Conservation (phyloP, 2,113 vertebrate species). For the Typhlomys cinereus region DNA sequence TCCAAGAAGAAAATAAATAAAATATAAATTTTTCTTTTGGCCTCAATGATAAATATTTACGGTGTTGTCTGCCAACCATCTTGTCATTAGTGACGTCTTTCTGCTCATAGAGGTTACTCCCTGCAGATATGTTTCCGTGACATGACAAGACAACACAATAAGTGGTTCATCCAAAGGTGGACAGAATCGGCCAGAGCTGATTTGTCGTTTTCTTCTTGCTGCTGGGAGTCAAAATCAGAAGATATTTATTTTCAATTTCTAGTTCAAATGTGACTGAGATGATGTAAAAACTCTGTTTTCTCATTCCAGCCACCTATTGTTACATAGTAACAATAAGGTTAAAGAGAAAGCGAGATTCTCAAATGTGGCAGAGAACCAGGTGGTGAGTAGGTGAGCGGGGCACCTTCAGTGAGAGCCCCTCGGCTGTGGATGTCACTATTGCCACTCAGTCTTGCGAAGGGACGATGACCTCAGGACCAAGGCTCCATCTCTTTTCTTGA, state of each 20-base stretch:
- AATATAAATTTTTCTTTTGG: neutral
- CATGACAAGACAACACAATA: neutral
- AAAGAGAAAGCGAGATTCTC: neutral
- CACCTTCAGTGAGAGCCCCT: neutral
- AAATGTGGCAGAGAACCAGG: neutral
- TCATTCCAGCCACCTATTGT: neutral
- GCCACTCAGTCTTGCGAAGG: neutral
- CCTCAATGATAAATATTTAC: neutral
- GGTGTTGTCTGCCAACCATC: neutral
- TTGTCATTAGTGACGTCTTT: neutral
- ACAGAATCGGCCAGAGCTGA: neutral
- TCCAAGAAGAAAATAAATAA: constrained; percentile 38
- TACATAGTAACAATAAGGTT: neutral
- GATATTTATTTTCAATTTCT: neutral
- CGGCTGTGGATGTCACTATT: too few species aligned
- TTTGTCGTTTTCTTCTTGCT: neutral
- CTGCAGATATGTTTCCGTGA: neutral
- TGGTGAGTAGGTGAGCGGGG: neutral
- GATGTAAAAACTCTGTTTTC: neutral
- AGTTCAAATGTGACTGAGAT: neutral
- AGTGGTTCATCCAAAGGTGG: neutral
- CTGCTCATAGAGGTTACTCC: neutral
- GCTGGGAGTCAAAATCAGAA: neutral
- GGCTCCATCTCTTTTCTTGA: neutral
- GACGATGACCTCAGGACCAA: neutral